phyloP scores from a whole-genome alignment of 35 echinoderm and acorn worm species.

The Ophiothrix spiculata region DNA sequence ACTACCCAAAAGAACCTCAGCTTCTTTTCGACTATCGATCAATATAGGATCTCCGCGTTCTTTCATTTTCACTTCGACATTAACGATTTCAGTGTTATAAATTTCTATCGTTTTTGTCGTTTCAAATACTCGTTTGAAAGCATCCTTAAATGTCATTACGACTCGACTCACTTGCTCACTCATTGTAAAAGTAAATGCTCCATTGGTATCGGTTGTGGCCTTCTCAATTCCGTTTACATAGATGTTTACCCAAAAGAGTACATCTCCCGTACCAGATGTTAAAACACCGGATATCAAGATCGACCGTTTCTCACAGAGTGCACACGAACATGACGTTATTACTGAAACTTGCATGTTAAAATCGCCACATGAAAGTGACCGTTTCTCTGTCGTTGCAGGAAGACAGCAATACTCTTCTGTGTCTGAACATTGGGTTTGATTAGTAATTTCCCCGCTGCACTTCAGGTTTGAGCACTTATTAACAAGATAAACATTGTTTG shows the following conservation, averaged over 20 bases:
- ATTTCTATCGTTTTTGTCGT: background rate
- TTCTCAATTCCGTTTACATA: background rate
- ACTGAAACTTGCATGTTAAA: too few species aligned
- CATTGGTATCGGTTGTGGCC: background rate
- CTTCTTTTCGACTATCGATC: background rate
- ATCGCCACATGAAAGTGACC: too few species aligned
- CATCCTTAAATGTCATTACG: background rate
- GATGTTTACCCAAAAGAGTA: background rate
- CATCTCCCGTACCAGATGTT: background rate
- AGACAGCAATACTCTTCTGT: too few species aligned
- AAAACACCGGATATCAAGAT: too few species aligned
- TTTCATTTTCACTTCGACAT: background rate
- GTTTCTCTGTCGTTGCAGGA: too few species aligned
- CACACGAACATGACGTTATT: too few species aligned
- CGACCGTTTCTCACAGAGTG: too few species aligned
- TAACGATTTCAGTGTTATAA: background rate
- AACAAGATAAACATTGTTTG: too few species aligned
- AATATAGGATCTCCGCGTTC: background rate
- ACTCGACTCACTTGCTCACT: background rate
- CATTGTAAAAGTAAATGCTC: background rate
- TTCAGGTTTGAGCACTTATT: too few species aligned
- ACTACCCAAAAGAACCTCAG: background rate
- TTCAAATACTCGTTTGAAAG: background rate
- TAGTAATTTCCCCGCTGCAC: too few species aligned
- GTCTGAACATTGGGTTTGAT: too few species aligned